Conservation (phyloP, 2,888 invertebrate species). For the Lasioglossum oenotherae region DNA sequence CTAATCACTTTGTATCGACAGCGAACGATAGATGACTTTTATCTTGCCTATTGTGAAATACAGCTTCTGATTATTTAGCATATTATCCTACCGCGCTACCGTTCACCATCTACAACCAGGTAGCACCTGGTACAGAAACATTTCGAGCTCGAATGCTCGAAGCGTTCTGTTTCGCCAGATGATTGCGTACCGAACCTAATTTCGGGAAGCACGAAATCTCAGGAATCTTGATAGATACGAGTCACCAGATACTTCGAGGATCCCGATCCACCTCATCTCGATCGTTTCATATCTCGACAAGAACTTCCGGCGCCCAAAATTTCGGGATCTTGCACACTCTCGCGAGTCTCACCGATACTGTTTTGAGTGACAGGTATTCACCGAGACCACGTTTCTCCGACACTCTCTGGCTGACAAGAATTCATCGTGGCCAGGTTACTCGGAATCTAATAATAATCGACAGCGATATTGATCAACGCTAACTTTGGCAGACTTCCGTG, state of each 20-base stretch:
- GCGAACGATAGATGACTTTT: too few species aligned
- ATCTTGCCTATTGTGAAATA: too few species aligned
- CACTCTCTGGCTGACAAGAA: neutral
- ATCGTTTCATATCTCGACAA: neutral
- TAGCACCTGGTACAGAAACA: neutral
- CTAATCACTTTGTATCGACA: too few species aligned
- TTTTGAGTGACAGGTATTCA: neutral
- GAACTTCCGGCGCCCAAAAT: neutral
- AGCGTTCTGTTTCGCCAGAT: neutral
- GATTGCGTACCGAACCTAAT: conserved; percentile 2
- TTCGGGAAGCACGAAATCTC: neutral
- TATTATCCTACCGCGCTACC: neutral
- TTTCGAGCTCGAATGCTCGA: neutral
- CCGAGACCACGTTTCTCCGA: neutral
- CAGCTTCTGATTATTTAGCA: neutral
- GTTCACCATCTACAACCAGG: neutral
- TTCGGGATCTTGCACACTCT: neutral
- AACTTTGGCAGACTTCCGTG: neutral
- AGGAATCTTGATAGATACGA: neutral
- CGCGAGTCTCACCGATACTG: neutral
- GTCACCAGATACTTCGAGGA: neutral
- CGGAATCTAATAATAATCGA: neutral
- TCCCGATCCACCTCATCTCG: neutral
- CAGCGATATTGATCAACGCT: neutral
- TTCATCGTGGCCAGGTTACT: neutral